Evolutionary conservation across 2,888 invertebrate genomes (phyloP), one percentile per base, ranked within the genome.

Genomic region (Amorpha juglandis): DNA sequence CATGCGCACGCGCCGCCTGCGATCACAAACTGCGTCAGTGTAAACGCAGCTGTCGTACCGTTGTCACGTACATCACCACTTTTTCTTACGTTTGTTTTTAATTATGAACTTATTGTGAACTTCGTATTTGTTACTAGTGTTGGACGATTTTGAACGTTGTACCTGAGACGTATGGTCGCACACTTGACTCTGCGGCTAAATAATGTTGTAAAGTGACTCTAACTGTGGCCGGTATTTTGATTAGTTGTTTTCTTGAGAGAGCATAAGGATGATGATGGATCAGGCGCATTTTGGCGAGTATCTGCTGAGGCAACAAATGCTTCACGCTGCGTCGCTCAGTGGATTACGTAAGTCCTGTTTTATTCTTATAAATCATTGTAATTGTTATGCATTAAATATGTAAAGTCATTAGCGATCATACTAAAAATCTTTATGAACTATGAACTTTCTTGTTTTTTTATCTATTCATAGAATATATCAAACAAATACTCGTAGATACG

Each of bases 201-300:
- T 90, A 88, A 74, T 83, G 75, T 80, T 86, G 91, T 91, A 89
- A 88, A 86, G 89, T 91, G 88, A 76, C 80, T 76, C 69, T 74
- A 74, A 71, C 69, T 73, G 76, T 69, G 70, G 78, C 81, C 80
- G 74, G 69, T 74, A 71, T 72, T 69, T 80, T 76, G 75, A 75
- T 79, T 77, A 74, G 74, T 78, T 69, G 69, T 78, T 69, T 70
- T 74, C 75, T 62, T 70, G 73, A 63, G 51, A 65, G 45, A 63
- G 67, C 62, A 68, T 7, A 76, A 87, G 69, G 67, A 93, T 92
- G 92, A 93, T 93, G 93, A 93, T 93, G 93, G 92, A 92, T 82
- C 93, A 93, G 79, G 89, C 91, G 19, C 92, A 92, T 73, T 90
- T 93, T 67, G 91, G 92, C 68, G 93, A 93, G 80, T 93, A 92